Evolutionary conservation across 2,797 vertebrate species (phyloP), one percentile per base, ranked within the genome.

Genomic region (Manis javanica): DNA sequence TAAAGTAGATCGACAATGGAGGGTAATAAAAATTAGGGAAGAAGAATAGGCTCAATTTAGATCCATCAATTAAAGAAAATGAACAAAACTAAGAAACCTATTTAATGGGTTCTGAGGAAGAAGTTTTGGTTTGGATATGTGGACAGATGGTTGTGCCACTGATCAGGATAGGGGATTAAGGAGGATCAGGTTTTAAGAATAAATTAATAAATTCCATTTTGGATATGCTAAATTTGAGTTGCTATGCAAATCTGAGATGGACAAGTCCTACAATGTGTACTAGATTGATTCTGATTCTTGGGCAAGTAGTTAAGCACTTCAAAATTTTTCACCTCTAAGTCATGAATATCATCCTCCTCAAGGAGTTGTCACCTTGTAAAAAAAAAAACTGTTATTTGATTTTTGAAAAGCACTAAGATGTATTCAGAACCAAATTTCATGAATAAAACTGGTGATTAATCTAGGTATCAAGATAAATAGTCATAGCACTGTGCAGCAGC

Each of bases 161-260:
- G 69, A 92, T 31, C 12, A 59, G 42, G 19, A 79, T 39, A 87
- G 24, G 23, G 10, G 57, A 66, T 49, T 26, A 90, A 72, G 69
- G n/a, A 92, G 31, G 31, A 74, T 78, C 31, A 53, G 51, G 63
- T 94, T 87, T 97, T 39, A 83, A 72, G 59, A 94, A 83, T 87
- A 71, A 93, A 83, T 46, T 57, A 92, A 34, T 64, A 90, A 84
- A 74, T 89, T 92, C 59, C 63, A 87, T 59, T 93, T 69, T 66
- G 63, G 69, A 92, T 71, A 69, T 46, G 59, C n/a, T 78, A 72
- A 39, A 16, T 87, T 78, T 83, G 75, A 90, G 31, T 63, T 94
- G 55, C 21, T 68, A 23, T 68, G 39, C 24, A 87, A 88, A 83
- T 63, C n/a, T 92, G 75, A 94, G n/a, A 34, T 75, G 79, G 29